phyloP scores from a whole-genome alignment of 1,140 invertebrate genomes.

The Bombus balteatus region DNA sequence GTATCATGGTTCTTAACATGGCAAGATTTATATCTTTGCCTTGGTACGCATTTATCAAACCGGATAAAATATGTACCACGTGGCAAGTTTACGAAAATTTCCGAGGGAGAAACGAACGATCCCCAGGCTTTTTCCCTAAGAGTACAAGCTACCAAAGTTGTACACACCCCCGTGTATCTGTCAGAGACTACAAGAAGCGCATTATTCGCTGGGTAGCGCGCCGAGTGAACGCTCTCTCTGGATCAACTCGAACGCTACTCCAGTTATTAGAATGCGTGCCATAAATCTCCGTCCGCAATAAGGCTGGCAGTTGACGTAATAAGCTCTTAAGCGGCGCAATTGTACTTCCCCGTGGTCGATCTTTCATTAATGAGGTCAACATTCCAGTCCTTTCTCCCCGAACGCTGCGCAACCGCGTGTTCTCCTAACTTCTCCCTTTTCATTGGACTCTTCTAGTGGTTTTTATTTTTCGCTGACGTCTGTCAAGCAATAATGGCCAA shows the following conservation, averaged over 20 bases:
- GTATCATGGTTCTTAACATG: background rate
- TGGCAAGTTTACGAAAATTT: background rate
- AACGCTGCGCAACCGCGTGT: background rate
- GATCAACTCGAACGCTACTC: background rate
- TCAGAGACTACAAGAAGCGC: background rate
- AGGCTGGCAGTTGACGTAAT: slow-evolving; percentile 20
- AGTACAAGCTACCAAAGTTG: background rate
- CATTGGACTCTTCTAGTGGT: too few species aligned
- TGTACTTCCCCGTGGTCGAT: slow-evolving; percentile 24
- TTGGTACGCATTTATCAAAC: background rate
- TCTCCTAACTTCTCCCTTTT: background rate
- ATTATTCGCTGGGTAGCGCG: background rate
- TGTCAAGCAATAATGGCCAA: background rate
- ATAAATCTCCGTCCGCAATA: slow-evolving; percentile 17
- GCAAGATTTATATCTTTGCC: background rate
- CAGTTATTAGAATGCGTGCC: slow-evolving; percentile 25
- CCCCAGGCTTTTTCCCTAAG: background rate
- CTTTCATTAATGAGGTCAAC: slow-evolving; percentile 41
- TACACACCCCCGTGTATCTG: background rate
- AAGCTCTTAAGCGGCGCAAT: slow-evolving; percentile 28
- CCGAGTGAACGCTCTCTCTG: background rate
- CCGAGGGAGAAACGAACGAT: background rate
- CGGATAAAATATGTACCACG: background rate
- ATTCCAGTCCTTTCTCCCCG: background rate
- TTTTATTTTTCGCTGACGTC: background rate